Conservation (phyloP, 2,888 invertebrate species). For the Caenorhabditis drosophilae region DNA sequence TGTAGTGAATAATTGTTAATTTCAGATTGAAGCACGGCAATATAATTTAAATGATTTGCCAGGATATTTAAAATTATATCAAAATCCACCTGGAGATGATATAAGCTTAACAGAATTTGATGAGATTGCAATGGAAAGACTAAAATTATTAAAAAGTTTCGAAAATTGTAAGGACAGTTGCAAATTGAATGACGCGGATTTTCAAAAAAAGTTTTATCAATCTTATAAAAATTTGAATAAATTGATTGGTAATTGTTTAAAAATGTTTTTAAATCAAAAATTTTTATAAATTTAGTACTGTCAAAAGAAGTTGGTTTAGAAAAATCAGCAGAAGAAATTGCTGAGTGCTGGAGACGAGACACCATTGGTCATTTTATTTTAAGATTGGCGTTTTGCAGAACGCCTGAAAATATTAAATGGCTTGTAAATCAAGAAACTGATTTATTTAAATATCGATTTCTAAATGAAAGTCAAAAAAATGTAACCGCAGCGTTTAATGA, state of each 20-base stretch:
- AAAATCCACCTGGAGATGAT: conserved; percentile 50
- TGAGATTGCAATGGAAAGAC: conserved; percentile 55
- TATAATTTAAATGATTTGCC: conserved; percentile 3
- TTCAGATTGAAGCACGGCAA: conserved; percentile 3
- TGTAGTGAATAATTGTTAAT: background rate
- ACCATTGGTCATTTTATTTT: conserved; percentile 91
- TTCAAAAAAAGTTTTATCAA: conserved; percentile 9
- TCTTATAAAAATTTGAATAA: conserved; percentile 6
- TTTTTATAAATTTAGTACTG: conserved; percentile 14
- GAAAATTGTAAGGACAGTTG: conserved; percentile 36
- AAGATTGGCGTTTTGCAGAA: conserved; percentile 85
- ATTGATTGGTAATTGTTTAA: conserved; percentile 16
- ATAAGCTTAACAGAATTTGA: conserved; percentile 63
- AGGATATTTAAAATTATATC: conserved; percentile 48
- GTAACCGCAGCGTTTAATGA: conserved; percentile 11
- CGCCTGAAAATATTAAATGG: conserved; percentile 84
- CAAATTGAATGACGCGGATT: conserved; percentile 13
- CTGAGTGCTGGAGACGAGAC: conserved; percentile 73
- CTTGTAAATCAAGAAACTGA: conserved; percentile 87
- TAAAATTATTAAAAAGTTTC: conserved; percentile 50
- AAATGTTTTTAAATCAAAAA: background rate
- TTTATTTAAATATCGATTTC: conserved; percentile 73
- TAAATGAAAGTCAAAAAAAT: conserved; percentile 13
- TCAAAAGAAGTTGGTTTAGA: background rate
- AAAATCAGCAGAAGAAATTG: background rate